phyloP scores from a whole-genome alignment of 2,888 invertebrate genomes.

The Parnassius smintheus region DNA sequence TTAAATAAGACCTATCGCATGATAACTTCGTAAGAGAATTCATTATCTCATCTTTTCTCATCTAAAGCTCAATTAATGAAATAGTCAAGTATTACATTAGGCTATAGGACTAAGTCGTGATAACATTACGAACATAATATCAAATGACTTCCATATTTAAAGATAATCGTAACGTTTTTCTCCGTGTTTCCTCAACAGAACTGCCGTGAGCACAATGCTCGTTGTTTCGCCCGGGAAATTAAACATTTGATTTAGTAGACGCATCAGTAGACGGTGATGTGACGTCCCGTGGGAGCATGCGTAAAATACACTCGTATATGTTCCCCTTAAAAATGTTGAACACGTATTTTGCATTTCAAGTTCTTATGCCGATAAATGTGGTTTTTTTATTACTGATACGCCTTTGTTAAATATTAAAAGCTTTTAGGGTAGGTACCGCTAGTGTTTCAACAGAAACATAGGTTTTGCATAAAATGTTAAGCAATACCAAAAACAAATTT shows the following conservation, averaged over 20 bases:
- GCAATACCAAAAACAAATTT: conserved; percentile 55
- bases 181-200: conserved; percentile 34
- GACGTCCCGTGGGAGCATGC: conserved; percentile 59
- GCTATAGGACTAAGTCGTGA: too few species aligned
- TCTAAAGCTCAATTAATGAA: too few species aligned
- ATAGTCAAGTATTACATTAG: too few species aligned
- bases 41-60: too few species aligned
- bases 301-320: conserved; percentile 42
- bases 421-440: not conserved
- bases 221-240: conserved; percentile 66
- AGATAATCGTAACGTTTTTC: not conserved
- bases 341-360: conserved; percentile 53
- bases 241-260: conserved; percentile 70
- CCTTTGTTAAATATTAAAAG: conserved; percentile 7
- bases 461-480: conserved; percentile 47
- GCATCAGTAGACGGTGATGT: conserved; percentile 53
- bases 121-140: too few species aligned
- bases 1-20: too few species aligned
- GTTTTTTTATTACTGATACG: not conserved
- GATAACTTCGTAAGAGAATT: too few species aligned
- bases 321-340: conserved; percentile 51
- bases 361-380: conserved; percentile 14
- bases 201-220: conserved; percentile 49
- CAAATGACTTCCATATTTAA: too few species aligned
- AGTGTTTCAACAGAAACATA: conserved; percentile 32